A percentile compares a stretch with the other conserved stretches of the same genome.
Conservation (phyloP, 2,113 vertebrate genomes). For the Notechis scutatus region DNA sequence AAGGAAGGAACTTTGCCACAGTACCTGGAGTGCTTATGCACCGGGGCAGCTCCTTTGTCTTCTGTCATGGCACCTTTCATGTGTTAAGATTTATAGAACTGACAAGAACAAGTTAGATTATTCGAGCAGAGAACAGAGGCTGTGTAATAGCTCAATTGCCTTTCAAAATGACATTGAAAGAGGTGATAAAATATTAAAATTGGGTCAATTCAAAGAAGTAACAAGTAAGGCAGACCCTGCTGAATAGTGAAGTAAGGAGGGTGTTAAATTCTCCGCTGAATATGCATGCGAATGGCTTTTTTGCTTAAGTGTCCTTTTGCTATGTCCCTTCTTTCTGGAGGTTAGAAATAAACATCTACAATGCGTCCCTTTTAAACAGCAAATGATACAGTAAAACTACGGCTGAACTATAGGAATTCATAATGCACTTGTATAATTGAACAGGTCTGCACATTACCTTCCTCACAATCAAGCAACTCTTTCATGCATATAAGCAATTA, state of each 20-base stretch:
- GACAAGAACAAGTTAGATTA: slow-evolving; percentile 4
- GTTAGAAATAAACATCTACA: neutral
- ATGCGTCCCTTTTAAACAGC: neutral
- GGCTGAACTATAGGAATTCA: neutral
- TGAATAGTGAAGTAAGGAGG: neutral
- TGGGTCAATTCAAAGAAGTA: neutral
- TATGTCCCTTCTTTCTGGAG: neutral
- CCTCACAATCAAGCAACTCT: neutral
- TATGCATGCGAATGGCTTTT: neutral
- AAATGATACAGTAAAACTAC: neutral
- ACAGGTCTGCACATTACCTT: neutral
- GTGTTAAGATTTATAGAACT: slow-evolving; percentile 10
- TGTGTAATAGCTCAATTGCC: slow-evolving; percentile 19
- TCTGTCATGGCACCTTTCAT: neutral
- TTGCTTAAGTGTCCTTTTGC: neutral
- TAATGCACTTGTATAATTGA: neutral
- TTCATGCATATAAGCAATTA: neutral
- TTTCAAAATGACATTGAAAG: slow-evolving; percentile 26
- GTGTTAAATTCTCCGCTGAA: neutral
- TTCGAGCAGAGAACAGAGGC: slow-evolving; percentile 22
- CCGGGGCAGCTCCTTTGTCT: neutral
- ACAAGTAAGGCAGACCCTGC: neutral
- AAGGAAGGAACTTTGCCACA: neutral
- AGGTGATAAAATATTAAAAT: slow-evolving; percentile 28
- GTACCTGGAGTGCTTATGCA: neutral